Conservation (phyloP, 2,113 vertebrate species). For the Propithecus coquereli region DNA sequence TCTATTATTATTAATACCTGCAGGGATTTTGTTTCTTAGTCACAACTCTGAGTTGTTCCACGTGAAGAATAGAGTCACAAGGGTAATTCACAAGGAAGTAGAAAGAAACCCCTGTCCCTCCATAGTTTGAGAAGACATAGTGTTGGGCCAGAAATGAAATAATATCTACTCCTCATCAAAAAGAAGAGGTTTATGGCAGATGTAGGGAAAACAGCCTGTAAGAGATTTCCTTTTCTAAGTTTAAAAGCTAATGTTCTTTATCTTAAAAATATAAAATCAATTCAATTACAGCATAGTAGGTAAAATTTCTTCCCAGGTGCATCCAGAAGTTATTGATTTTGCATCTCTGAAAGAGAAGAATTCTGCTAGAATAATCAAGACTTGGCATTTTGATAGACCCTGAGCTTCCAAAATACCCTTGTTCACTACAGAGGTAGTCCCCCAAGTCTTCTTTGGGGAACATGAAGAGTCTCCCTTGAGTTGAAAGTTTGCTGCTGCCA, state of each 20-base stretch:
- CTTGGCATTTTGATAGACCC: not conserved
- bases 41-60: not conserved
- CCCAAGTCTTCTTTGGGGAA: not conserved
- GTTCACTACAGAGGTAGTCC: not conserved
- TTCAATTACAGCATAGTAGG: slow-evolving; percentile 6
- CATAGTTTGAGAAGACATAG: not conserved
- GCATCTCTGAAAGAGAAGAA: slow-evolving; percentile 20
- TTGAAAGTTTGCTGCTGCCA: slow-evolving; percentile 51
- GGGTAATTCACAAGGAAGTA: not conserved
- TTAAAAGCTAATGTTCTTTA: slow-evolving; percentile 44
- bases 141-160: not conserved
- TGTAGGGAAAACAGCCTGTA: not conserved
- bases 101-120: not conserved
- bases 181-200: not conserved
- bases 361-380: not conserved
- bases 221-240: slow-evolving; percentile 31
- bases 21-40: not conserved
- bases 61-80: not conserved
- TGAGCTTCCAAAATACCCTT: not conserved
- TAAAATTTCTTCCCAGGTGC: slow-evolving; percentile 4
- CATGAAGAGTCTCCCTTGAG: slow-evolving; percentile 17
- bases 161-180: not conserved
- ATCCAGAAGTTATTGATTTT: slow-evolving; percentile 18
- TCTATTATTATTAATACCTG: not conserved
- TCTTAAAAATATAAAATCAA: slow-evolving; percentile 56